Percentiles rank a stretch among this genome's conserved stretches.
These are phyloP conservation scores for Acrobasis suavella DNA, from an alignment of 2,888 invertebrate species.

Conservation along the genomic window DNA sequence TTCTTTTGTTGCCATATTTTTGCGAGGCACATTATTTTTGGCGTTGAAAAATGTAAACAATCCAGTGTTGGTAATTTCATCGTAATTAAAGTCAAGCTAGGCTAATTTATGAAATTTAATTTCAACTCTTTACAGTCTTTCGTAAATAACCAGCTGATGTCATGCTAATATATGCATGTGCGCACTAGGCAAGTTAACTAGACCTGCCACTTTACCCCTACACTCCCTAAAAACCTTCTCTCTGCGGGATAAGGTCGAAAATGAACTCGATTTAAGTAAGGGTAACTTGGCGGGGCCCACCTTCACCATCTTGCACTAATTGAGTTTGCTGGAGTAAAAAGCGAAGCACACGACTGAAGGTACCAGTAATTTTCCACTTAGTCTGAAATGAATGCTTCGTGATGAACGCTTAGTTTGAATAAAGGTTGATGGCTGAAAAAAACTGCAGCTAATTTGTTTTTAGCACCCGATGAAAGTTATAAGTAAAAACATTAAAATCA, in stretches of 20 bases:
- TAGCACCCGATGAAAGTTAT: no score
- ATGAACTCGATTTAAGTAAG: not conserved
- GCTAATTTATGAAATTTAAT: slow-evolving; percentile 6
- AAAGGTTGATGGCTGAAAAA: no score
- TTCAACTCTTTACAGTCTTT: slow-evolving; percentile 1
- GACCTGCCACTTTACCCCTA: not conserved
- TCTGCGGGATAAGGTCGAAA: not conserved
- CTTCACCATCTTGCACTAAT: slow-evolving; percentile 16
- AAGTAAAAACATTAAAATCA: no score
- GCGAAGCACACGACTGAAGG: slow-evolving; percentile 2
- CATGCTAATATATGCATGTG: slow-evolving; percentile 17
- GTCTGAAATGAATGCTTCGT: not conserved
- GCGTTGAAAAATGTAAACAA: no score
- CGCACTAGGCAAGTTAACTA: not conserved
- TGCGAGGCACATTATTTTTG: no score
- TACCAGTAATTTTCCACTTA: slow-evolving; percentile 3
- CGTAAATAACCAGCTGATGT: slow-evolving; percentile 12
- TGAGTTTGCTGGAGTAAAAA: slow-evolving; percentile 11
- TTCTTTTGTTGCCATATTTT: no score
- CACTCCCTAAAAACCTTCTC: not conserved
- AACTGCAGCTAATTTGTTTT: no score
- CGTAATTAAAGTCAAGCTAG: no score
- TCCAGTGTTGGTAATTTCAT: no score
- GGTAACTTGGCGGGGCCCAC: not conserved
- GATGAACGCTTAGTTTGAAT: no score